Evolutionary conservation across 2,888 invertebrate genomes (phyloP).

Genomic region (Andrena flavipes): DNA sequence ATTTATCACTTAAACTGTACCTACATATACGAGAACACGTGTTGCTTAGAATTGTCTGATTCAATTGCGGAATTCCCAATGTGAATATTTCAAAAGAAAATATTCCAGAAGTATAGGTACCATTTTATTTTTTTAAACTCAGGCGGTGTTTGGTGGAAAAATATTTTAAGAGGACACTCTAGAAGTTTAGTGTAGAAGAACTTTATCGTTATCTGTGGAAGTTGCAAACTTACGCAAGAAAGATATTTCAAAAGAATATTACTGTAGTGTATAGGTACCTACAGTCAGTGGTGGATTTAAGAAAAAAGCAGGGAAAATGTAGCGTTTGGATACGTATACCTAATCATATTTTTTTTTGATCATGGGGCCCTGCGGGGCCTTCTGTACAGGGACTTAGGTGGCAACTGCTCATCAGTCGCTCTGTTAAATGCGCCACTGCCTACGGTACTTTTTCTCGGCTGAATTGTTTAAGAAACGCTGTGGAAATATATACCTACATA

Average conservation of each 20-base stretch:
- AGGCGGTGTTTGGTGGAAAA: background rate
- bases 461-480: background rate
- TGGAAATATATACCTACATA: background rate
- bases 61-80: background rate
- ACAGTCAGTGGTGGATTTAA: no score
- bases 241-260: background rate
- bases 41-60: no score
- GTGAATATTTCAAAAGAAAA: background rate
- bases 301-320: no score
- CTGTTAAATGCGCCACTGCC: no score
- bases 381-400: no score
- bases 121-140: background rate
- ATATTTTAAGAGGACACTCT: background rate
- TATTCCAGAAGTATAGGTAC: background rate
- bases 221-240: background rate
- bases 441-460: background rate
- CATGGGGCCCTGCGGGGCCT: no score
- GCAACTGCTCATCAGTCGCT: no score
- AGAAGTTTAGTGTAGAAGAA: background rate
- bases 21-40: no score
- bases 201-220: background rate
- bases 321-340: no score
- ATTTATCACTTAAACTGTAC: background rate
- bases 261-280: no score
- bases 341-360: no score